Percentiles rank a stretch among this genome's conserved stretches.
These are phyloP conservation scores for Capreolus pygargus DNA, from an alignment of 2,113 vertebrate genomes.

Conservation along the genomic window DNA sequence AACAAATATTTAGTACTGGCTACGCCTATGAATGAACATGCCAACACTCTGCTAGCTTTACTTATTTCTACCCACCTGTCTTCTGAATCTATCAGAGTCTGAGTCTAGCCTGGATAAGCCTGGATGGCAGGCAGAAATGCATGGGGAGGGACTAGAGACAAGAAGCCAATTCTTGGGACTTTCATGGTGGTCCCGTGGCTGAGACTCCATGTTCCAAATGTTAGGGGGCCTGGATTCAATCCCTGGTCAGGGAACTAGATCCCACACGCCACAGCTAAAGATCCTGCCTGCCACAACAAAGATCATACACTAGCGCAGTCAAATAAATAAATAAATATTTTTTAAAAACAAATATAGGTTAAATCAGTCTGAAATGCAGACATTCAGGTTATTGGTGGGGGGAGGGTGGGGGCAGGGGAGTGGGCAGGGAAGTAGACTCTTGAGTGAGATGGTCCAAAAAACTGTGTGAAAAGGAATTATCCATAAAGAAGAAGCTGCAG, in stretches of 20 bases:
- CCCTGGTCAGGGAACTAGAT: neutral
- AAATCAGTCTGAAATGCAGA: neutral
- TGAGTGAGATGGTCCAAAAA: neutral
- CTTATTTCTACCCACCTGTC: neutral
- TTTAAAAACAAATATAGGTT: neutral
- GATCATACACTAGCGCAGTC: neutral
- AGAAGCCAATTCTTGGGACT: neutral
- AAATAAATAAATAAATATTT: neutral
- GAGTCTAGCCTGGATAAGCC: neutral
- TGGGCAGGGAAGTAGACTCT: neutral
- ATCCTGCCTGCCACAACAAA: accelerated
- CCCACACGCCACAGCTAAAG: neutral
- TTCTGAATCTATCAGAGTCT: neutral
- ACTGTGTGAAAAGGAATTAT: neutral
- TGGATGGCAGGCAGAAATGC: neutral
- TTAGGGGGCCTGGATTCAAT: neutral
- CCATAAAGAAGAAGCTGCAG: neutral
- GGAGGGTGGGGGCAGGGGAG: accelerated
- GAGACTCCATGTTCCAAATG: neutral
- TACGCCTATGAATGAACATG: neutral
- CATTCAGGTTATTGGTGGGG: accelerated
- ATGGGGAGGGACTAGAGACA: neutral
- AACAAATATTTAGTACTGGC: neutral
- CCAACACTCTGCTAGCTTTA: neutral
- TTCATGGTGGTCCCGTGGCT: neutral